Evolutionary conservation across 1,140 invertebrate genomes (phyloP), one percentile per base, ranked within the genome.

Genomic region (Trichomalopsis sarcophagae): DNA sequence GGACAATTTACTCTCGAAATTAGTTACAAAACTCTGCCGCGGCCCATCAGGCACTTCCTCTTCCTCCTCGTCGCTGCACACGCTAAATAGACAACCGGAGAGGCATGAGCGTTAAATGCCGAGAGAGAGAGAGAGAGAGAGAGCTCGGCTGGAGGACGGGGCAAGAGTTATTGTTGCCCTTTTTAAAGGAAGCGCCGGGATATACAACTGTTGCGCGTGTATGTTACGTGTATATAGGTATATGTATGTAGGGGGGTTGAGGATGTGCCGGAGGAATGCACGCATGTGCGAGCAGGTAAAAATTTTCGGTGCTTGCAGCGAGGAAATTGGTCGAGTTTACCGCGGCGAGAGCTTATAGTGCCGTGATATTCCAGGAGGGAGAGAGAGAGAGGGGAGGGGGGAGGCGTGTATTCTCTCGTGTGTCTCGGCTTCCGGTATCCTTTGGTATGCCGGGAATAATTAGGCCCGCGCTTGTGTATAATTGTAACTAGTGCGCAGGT

Each of bases 1-100:
- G 92, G 91, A 90, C 92, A 93, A 93, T 93, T 93, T 93, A 93
- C 91, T 92, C 92, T 88, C 89, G 88, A 93, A 93, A 93, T 93
- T 92, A 92, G 92, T 91, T 93, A 91, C 92, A 92, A 93, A 93
- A 93, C 89, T 91, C 86, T 89, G 47, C 87, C 91, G 90, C 91
- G 92, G 89, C 92, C 91, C 92, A 93, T 93, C 92, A 93, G 91
- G 88, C 90, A 91, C 92, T 93, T 93, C 92, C 92, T 93, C 92
- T 93, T 93, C 92, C 92, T 93, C 90, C 89, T 88, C 89, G 73
- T 76, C 66, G 21, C 27, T 21, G 33, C 73, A 75, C 82, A 71
- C 82, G 89, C 89, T 92, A 90, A 92, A 92, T 92, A 92, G 91
- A 91, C 89, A 40, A 44, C 33, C 33, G 27, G 23, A 36, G 69